Evolutionary conservation across 2,113 vertebrate genomes (phyloP), one percentile per base, ranked within the genome.

Genomic region (Forbesichthys agassizii): DNA sequence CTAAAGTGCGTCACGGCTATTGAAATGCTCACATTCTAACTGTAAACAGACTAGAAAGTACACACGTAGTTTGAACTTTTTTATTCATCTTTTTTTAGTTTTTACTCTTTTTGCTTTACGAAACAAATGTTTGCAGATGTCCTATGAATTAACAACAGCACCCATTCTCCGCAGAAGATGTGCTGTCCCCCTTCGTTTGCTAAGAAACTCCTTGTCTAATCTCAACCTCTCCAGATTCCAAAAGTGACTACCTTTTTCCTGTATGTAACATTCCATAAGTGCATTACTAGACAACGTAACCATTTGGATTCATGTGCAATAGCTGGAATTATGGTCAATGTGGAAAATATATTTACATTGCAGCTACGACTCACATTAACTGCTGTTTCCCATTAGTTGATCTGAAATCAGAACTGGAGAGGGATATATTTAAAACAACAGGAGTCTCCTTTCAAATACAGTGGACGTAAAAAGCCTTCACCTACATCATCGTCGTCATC

Each of bases 61-160:
- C 42, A n/a, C 18, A 18, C 56, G 3, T 75, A 78, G 70, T 89
- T 89, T 85, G 73, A 91, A 88, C 84, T 84, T 89, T 87, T 90
- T 91, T 89, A 88, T 88, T 88, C 64, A 76, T 85, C 73, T 74
- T 83, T 75, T 66, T 85, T 82, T 64, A 72, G 90, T 88, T 91
- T 90, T 77, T 49, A 48, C 79, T 88, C 91, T 71, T 71, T 89
- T 91, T 86, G 82, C 84, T 85, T 92, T 91, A 93, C 88, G 89
- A 93, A 93, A 93, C 90, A 92, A 92, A 92, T 88, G 86, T 87
- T 92, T 91, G 88, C 89, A 92, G 91, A 92, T 92, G 88, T 91
- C 88, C 86, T 87, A 88, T 89, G 91, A 93, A 91, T 92, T 89
- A 92, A 90, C 91, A 90, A 91, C 84, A 88, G 86, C 86, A 83